Base-by-base conservation (phyloP, 2,888 invertebrate genomes). In the Sipha maydis region DNA sequence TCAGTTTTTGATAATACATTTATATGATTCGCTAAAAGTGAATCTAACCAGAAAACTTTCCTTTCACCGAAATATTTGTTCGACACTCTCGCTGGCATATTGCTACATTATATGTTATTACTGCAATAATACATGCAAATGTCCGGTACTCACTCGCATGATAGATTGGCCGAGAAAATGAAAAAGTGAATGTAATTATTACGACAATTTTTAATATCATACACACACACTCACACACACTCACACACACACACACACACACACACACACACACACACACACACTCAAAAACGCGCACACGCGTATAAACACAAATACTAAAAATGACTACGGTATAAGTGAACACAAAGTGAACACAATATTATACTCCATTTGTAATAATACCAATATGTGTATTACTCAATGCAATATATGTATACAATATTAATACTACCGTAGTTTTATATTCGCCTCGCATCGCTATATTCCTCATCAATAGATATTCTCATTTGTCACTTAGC, bases 31-130 rank as follows among this genome's bases (percentile, higher is more conserved):
- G 19, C 48, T n/a, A 83, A 83, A 83, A 75, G 83, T 61, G 83
- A 83, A 83, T 75, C 75, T 38, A 56, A n/a, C 7, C 83, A n/a
- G 73, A 34, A 75, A 83, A 83, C 83, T 83, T 83, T 80, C 80
- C 80, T 80, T 80, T 83, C 28, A 34, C n/a, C 83, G n/a, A 75
- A 56, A 61, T 83, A 75, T 83, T 79, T 75, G 75, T 83, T 75
- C 61, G 38, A 75, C 83, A 21, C 83, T 28, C n/a, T 21, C 61
- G 38, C n/a, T 28, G 28, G 69, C 25, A 61, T 25, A 61, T 56
- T 25, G 25, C 5, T 75, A 54, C 71, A n/a, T 73, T 54, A 17
- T 80, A 67, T 80, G 8, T 48, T 61, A 73, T 7, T 21, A 5
- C 31, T 19, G 38, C 19, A 73, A 34, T 34, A 61, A 54, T 54